Percentiles rank a stretch among this genome's conserved stretches.
Conservation (phyloP, 2,113 vertebrate genomes). For the Takifugu bimaculatus region DNA sequence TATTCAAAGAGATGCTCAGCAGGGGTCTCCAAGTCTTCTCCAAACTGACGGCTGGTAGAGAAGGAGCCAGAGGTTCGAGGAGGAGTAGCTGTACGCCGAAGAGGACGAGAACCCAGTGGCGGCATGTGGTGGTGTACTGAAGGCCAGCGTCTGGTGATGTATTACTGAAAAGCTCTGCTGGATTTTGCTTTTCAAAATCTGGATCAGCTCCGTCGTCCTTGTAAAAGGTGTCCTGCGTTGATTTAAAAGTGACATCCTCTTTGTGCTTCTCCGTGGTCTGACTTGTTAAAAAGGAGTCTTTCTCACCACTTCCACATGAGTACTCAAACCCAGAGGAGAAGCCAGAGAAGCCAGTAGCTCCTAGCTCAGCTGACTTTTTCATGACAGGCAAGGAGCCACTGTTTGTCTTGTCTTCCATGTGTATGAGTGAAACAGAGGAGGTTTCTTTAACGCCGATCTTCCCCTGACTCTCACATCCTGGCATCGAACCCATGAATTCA, state of each 20-base stretch:
- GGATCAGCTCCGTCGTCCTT: constrained; percentile 48
- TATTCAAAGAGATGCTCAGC: constrained; percentile 75
- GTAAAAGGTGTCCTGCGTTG: constrained; percentile 55
- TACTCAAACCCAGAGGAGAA: constrained; percentile 60
- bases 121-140: constrained; percentile 69
- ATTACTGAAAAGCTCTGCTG: constrained; percentile 62
- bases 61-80: constrained; percentile 79
- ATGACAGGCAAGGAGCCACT: constrained; percentile 26
- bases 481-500: constrained; percentile 66
- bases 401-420: constrained; percentile 35
- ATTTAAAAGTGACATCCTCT: constrained; percentile 47
- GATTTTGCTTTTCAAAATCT: constrained; percentile 61
- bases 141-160: constrained; percentile 74
- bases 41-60: constrained; percentile 77
- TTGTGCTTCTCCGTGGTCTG: constrained; percentile 39
- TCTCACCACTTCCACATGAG: constrained; percentile 47
- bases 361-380: constrained; percentile 41
- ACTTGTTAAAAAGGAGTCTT: constrained; percentile 43
- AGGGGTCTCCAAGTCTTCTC: constrained; percentile 74
- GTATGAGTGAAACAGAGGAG: constrained; percentile 9
- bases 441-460: constrained; percentile 33
- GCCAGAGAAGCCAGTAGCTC: constrained; percentile 40
- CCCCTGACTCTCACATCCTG: constrained; percentile 57
- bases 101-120: constrained; percentile 76
- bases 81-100: constrained; percentile 79